Percentiles rank a stretch among this genome's conserved stretches.
phyloP scores from a whole-genome alignment of 2,888 invertebrate genomes.

The Epinotia ramella region DNA sequence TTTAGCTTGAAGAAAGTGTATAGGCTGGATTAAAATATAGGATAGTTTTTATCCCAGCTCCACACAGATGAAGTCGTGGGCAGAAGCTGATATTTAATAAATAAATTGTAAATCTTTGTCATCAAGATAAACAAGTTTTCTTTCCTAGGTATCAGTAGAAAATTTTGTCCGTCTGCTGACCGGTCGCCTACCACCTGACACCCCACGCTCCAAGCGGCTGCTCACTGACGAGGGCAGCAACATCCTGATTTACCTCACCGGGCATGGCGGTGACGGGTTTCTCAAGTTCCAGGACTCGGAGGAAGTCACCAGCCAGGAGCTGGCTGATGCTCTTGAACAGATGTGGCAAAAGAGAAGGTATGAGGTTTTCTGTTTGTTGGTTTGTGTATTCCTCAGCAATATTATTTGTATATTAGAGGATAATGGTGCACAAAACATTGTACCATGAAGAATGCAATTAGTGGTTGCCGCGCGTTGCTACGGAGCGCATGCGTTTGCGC shows the following conservation, averaged over 20 bases:
- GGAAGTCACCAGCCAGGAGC: slow-evolving; percentile 98
- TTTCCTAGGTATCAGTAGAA: slow-evolving; percentile 95
- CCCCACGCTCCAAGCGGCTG: slow-evolving; percentile 97
- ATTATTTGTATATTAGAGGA: too few relatives aligned
- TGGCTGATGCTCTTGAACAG: slow-evolving; percentile 99
- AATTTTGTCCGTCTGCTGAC: slow-evolving; percentile 98
- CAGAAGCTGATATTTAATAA: too few relatives aligned
- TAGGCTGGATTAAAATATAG: too few relatives aligned
- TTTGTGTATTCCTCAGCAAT: too few relatives aligned
- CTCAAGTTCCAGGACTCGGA: slow-evolving; percentile 99
- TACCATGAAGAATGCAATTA: too few relatives aligned
- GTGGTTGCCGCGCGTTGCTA: too few relatives aligned
- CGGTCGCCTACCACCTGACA: slow-evolving; percentile 95
- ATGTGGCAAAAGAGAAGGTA: slow-evolving; percentile 99
- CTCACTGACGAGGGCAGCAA: slow-evolving; percentile 99
- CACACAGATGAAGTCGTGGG: too few relatives aligned
- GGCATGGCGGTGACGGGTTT: slow-evolving; percentile 99
- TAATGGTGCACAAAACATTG: too few relatives aligned
- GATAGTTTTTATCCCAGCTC: too few relatives aligned
- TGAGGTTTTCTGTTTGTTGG: slow-evolving; percentile 1
- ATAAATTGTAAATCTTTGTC: background rate
- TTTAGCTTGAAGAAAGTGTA: too few relatives aligned
- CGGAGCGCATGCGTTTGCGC: too few relatives aligned
- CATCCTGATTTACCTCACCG: slow-evolving; percentile 97
- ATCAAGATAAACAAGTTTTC: background rate